Base-by-base conservation (phyloP, 2,888 invertebrate species). In the Nebria salina region DNA sequence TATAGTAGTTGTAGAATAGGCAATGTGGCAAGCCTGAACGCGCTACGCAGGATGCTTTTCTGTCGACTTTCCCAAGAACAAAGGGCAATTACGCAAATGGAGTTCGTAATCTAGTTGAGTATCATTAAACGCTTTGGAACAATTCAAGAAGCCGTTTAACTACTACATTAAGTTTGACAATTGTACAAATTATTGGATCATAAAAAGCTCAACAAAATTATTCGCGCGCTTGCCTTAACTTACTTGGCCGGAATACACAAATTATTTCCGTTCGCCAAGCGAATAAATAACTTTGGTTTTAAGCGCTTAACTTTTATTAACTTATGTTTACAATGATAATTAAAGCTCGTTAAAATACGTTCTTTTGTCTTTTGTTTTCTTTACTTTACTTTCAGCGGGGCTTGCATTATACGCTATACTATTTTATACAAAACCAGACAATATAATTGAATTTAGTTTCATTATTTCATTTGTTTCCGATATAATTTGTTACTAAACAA, bases 51-150 rank as follows among this genome's bases (percentile, higher is more conserved):
- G 20, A 20, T 25, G 70, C 76, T 64, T 76, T 72, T 54, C 75
- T 65, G 25, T n/a, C 76, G 15, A 75, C 54, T 70, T 75, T 72
- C 25, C 72, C 76, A 81, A 76, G 81, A 82, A 82, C 82, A 82
- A 82, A 82, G 82, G 82, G 82, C 81, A 82, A 82, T 82, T 82
- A 82, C 78, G 82, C 80, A 82, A 82, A 82, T 82, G 82, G 82
- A 82, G 82, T 82, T 82, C 80, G 82, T 82, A 82, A 82, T 82
- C 82, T 81, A 81, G 80, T 82, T 80, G 79, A 82, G 82, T 82
- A 81, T 82, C 82, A 82, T 82, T 82, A 82, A 82, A 82, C 77
- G 76, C 82, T 82, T 82, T 81, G 81, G 80, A 82, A 82, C 80
- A 80, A 82, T 82, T 81, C 82, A 82, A 81, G 75, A 76, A 77